Evolutionary conservation across 2,888 invertebrate species (phyloP).

Genomic region (Odontocolon sp.): DNA sequence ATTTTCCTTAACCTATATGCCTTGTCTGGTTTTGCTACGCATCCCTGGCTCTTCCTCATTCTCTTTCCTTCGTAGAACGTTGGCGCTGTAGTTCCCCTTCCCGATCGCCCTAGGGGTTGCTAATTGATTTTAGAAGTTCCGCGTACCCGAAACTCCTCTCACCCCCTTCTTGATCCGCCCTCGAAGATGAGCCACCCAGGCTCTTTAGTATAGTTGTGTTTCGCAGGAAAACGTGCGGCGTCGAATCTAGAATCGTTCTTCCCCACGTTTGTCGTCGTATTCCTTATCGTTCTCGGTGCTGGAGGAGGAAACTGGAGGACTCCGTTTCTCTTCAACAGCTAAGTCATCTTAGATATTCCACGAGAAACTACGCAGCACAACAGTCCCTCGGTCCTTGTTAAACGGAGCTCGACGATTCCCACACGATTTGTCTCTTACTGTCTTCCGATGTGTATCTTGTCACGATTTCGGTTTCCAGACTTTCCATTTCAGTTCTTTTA

Average conservation of each 20-base stretch:
- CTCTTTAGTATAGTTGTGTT: conserved; percentile 51
- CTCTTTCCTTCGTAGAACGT: conserved; percentile 67
- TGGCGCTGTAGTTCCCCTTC: conserved; percentile 21
- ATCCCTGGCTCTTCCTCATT: neutral
- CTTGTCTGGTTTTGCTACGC: conserved; percentile 2
- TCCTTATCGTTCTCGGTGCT: conserved; percentile 20
- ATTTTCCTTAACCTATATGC: conserved; percentile 29
- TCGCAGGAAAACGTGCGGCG: conserved; percentile 50
- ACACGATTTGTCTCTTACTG: conserved; percentile 39
- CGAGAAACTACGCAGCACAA: conserved; percentile 60
- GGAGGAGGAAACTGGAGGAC: neutral
- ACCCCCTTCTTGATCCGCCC: conserved; percentile 21
- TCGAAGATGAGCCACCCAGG: conserved; percentile 30
- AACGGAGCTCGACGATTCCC: conserved; percentile 51
- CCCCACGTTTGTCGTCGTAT: conserved; percentile 45
- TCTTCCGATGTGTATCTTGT: neutral
- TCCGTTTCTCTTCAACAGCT: conserved; percentile 56
- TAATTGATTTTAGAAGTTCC: conserved; percentile 80
- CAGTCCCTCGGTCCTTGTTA: conserved; percentile 50
- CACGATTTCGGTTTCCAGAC: too few relatives aligned
- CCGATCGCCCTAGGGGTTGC: conserved; percentile 73
- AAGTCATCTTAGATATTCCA: conserved; percentile 68
- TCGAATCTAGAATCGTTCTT: conserved; percentile 16
- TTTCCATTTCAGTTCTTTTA: too few relatives aligned
- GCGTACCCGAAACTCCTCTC: conserved; percentile 50